Conservation (phyloP, 92 coral and sea anemone genomes). For the Anthopleura xanthogrammica region DNA sequence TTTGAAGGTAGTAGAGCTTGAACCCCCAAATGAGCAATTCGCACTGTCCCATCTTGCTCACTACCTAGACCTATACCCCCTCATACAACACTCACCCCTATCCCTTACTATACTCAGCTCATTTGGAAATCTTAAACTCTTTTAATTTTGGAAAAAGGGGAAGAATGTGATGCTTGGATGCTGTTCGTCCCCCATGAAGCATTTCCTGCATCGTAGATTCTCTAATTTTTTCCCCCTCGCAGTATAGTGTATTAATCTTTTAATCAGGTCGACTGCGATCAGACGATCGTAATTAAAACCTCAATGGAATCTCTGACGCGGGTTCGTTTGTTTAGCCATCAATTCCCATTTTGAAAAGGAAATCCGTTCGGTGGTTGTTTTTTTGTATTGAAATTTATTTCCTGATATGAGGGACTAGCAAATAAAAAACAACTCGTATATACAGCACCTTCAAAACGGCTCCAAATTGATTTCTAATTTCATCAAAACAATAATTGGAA, state of each 20-base stretch:
- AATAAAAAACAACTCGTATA: conserved; percentile 55
- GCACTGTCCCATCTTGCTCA: background rate
- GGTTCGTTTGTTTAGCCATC: conserved; percentile 49
- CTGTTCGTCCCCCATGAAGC: conserved; percentile 16
- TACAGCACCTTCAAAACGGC: conserved; percentile 78
- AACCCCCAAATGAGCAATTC: conserved; percentile 26
- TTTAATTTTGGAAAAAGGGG: background rate
- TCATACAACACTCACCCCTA: background rate
- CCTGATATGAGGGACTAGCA: conserved; percentile 59
- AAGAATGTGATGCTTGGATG: background rate
- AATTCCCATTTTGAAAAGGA: conserved; percentile 63
- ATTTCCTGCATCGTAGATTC: conserved; percentile 48
- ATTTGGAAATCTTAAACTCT: background rate
- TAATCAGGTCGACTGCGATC: conserved; percentile 69
- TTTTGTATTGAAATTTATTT: conserved; percentile 74
- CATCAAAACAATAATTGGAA: conserved; percentile 82
- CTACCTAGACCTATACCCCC: background rate
- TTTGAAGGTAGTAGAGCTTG: conserved; percentile 40
- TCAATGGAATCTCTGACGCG: conserved; percentile 53
- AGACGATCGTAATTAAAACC: conserved; percentile 81
- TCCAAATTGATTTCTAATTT: conserved; percentile 90
- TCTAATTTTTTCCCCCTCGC: conserved; percentile 41
- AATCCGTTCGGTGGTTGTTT: conserved; percentile 58
- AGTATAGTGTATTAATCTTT: conserved; percentile 66
- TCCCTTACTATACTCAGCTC: background rate